These are phyloP conservation scores for Byasa hedistus DNA, from an alignment of 2,888 invertebrate species.

Conservation along the genomic window DNA sequence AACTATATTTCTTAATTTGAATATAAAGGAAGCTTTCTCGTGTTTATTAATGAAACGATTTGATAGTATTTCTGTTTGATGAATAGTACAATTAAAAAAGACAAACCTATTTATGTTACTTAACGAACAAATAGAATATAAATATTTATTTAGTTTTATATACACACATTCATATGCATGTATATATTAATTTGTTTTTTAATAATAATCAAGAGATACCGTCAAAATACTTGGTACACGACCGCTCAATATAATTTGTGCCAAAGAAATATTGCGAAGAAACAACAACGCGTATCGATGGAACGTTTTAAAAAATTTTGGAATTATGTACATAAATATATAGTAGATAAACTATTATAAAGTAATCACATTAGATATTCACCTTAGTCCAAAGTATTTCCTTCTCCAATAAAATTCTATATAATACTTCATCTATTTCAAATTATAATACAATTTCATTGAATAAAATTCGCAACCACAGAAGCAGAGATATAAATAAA, in stretches of 20 bases:
- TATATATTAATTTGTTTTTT: background rate
- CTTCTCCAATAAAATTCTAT: slow-evolving; percentile 53
- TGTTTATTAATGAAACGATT: background rate
- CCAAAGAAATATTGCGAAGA: slow-evolving; percentile 37
- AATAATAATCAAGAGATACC: background rate
- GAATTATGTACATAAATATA: slow-evolving; percentile 75
- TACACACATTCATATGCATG: slow-evolving; percentile 2
- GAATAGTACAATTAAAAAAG: slow-evolving; percentile 29
- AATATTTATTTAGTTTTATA: slow-evolving; percentile 20
- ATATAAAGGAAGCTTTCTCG: background rate
- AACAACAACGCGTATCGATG: slow-evolving; percentile 31
- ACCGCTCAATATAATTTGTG: slow-evolving; percentile 29
- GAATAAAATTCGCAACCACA: slow-evolving; percentile 35
- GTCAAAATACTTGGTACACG: slow-evolving; percentile 23
- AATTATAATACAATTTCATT: slow-evolving; percentile 39
- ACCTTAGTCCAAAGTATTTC: slow-evolving; percentile 71
- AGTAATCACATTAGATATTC: slow-evolving; percentile 60
- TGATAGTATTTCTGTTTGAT: slow-evolving; percentile 22
- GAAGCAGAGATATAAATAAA: slow-evolving; percentile 16
- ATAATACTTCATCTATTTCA: slow-evolving; percentile 62
- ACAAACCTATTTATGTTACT: slow-evolving; percentile 13
- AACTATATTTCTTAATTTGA: background rate
- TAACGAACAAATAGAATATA: slow-evolving; percentile 13
- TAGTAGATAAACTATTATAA: slow-evolving; percentile 55
- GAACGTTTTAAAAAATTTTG: slow-evolving; percentile 56